phyloP scores from a whole-genome alignment of 2,797 vertebrate genomes.

The Rhodeus uyekii region DNA sequence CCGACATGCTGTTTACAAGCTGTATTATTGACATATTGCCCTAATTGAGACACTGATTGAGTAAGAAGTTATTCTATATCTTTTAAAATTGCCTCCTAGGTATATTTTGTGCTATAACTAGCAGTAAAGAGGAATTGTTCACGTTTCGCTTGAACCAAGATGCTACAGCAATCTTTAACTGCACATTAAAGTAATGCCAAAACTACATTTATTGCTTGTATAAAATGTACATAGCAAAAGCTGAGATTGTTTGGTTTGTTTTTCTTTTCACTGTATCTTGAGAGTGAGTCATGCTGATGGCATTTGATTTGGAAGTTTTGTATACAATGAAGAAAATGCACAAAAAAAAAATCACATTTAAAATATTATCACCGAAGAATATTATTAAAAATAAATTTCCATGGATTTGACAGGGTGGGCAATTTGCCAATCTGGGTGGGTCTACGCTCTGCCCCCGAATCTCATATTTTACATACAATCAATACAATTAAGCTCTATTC shows the following conservation, averaged over 20 bases:
- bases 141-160: background rate
- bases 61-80: no score
- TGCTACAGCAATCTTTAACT: background rate
- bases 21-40: no score
- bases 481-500: background rate
- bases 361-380: no score
- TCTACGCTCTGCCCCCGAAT: fast-evolving
- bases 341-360: no score
- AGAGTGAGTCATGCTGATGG: no score
- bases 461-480: background rate
- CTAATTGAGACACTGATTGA: no score
- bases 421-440: no score
- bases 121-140: background rate
- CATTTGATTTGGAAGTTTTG: no score
- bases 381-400: background rate
- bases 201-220: background rate
- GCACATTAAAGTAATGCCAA: background rate
- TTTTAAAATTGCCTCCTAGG: background rate
- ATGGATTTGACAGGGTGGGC: background rate
- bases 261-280: no score
- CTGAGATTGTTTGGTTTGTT: no score
- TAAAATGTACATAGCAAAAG: background rate
- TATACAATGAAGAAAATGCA: no score
- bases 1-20: no score
- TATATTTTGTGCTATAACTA: background rate